A percentile compares a stretch with the other conserved stretches of the same genome.
phyloP scores from a whole-genome alignment of 2,113 vertebrate genomes.

The Anhinga rufa region DNA sequence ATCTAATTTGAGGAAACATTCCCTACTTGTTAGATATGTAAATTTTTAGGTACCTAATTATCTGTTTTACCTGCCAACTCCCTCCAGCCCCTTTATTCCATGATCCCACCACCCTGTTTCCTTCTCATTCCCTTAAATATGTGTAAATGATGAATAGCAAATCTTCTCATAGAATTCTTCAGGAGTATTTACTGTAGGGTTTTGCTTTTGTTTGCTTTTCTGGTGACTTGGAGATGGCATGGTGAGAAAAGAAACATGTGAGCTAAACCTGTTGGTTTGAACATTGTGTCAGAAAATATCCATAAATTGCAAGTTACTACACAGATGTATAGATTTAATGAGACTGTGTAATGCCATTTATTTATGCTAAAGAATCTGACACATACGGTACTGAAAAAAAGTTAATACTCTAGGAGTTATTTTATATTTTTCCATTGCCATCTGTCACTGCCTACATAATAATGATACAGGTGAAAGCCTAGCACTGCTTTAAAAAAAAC shows the following conservation, averaged over 20 bases:
- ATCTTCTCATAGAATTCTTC: conserved; percentile 28
- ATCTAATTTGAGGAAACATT: background rate
- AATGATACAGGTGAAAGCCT: conserved; percentile 65
- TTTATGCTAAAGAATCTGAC: conserved; percentile 70
- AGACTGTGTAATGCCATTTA: conserved; percentile 68
- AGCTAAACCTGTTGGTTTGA: conserved; percentile 71
- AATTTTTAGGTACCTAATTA: conserved; percentile 7
- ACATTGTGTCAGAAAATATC: conserved; percentile 69
- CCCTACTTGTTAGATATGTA: background rate
- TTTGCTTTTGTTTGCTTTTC: conserved; percentile 70
- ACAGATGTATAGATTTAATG: conserved; percentile 75
- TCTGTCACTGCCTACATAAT: conserved; percentile 68
- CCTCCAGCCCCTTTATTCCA: background rate
- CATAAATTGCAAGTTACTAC: conserved; percentile 67
- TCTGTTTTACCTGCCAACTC: background rate
- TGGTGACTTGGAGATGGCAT: conserved; percentile 63
- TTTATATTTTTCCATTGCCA: conserved; percentile 65
- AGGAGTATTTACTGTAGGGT: conserved; percentile 59
- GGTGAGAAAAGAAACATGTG: conserved; percentile 68
- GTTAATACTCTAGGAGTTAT: conserved; percentile 64
- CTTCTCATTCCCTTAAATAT: background rate
- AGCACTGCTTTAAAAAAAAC: conserved; percentile 5
- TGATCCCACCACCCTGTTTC: background rate
- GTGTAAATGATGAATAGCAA: conserved; percentile 46
- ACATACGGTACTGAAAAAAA: conserved; percentile 65